phyloP scores from a whole-genome alignment of 2,113 vertebrate genomes.

The Bambusicola thoracicus region DNA sequence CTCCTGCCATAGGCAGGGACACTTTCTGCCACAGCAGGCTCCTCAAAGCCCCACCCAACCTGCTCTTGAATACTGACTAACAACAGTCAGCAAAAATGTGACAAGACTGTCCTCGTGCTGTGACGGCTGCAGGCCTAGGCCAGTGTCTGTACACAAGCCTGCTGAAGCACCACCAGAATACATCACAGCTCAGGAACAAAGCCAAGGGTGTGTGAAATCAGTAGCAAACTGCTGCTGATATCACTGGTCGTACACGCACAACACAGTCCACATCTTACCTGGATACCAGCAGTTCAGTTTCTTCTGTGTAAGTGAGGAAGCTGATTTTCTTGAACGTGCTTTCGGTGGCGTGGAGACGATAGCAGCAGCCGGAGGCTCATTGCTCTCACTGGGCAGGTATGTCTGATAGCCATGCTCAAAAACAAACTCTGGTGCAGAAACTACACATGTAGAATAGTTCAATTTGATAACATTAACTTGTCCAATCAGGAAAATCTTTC shows the following conservation, averaged over 20 bases:
- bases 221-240: background rate
- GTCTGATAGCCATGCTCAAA: slow-evolving; percentile 92
- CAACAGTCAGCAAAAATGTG: background rate
- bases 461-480: background rate
- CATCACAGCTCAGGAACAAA: background rate
- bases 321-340: slow-evolving; percentile 83
- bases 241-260: background rate
- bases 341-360: slow-evolving; percentile 79
- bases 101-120: background rate
- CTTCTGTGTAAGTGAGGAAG: slow-evolving; percentile 82
- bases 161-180: background rate
- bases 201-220: background rate
- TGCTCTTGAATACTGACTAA: background rate
- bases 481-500: background rate
- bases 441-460: slow-evolving; percentile 60
- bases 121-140: rapidly evolving
- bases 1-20: background rate
- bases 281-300: slow-evolving; percentile 91
- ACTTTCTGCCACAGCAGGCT: background rate
- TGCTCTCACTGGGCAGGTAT: slow-evolving; percentile 84
- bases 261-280: slow-evolving; percentile 67
- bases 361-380: slow-evolving; percentile 79
- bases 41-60: background rate
- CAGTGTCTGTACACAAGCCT: rapidly evolving
- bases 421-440: slow-evolving; percentile 88